phyloP scores from a whole-genome alignment of 2,888 invertebrate species.

The Steinernema carpocapsae region DNA sequence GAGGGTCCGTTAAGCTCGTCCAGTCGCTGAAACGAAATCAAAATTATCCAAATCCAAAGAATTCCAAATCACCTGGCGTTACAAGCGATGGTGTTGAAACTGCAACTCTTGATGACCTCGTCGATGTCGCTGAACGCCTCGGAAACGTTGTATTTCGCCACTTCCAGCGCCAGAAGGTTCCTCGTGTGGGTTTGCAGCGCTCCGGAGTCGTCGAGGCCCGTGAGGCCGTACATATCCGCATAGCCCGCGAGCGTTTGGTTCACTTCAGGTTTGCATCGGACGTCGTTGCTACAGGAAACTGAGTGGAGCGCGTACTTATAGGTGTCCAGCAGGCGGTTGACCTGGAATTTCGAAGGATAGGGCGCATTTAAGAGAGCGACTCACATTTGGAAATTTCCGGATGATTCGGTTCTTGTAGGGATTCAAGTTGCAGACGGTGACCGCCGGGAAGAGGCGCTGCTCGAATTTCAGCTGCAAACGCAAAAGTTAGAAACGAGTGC shows the following conservation, averaged over 20 bases:
- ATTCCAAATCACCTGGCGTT: background rate
- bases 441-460: slow-evolving; percentile 45
- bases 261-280: slow-evolving; percentile 14
- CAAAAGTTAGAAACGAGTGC: background rate
- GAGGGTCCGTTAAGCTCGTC: slow-evolving; percentile 38
- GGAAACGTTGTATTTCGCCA: slow-evolving; percentile 21
- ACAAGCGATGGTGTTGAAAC: slow-evolving; percentile 47
- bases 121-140: slow-evolving; percentile 7
- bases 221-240: slow-evolving; percentile 25
- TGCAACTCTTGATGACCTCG: slow-evolving; percentile 42
- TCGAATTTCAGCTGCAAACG: slow-evolving; percentile 40
- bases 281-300: slow-evolving; percentile 33
- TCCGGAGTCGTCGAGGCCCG: slow-evolving; percentile 39
- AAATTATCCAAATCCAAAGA: background rate
- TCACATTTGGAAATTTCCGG: slow-evolving; percentile 29
- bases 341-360: slow-evolving; percentile 13
- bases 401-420: slow-evolving; percentile 37
- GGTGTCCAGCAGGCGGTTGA: slow-evolving; percentile 38
- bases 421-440: slow-evolving; percentile 47
- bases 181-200: slow-evolving; percentile 44
- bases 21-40: slow-evolving; percentile 43
- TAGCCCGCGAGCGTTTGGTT: slow-evolving; percentile 37
- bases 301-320: slow-evolving; percentile 42
- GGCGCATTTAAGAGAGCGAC: slow-evolving; percentile 1
- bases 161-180: slow-evolving; percentile 42